A percentile compares a stretch with the other conserved stretches of the same genome.
Evolutionary conservation across 2,797 vertebrate species (phyloP).

Genomic region (Phrynocephalus guinanensis): DNA sequence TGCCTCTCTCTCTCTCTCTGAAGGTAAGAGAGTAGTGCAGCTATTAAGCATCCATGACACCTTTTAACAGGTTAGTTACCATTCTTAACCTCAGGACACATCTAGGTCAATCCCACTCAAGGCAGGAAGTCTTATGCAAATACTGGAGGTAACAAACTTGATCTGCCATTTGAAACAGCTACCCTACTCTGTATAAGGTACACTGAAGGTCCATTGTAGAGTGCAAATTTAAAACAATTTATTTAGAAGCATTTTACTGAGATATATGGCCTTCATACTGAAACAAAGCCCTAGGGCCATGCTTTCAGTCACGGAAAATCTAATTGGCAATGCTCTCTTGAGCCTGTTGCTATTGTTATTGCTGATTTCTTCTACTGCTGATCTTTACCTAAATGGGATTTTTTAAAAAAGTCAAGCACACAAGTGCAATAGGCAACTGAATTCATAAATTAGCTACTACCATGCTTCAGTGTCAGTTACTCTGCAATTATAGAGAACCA

Average conservation of each 20-base stretch:
- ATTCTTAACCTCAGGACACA: constrained; percentile 39
- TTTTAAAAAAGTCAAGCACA: background rate
- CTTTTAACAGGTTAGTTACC: constrained; percentile 19
- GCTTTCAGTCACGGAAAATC: background rate
- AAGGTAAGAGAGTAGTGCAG: constrained; percentile 17
- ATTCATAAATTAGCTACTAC: background rate
- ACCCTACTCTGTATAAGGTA: background rate
- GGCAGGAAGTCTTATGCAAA: background rate
- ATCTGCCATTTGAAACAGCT: constrained; percentile 2
- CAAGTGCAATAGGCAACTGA: background rate
- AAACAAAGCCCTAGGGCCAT: background rate
- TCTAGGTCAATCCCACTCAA: constrained; percentile 38
- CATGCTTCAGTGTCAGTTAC: background rate
- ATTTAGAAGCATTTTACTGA: too few relatives aligned
- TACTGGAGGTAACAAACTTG: background rate
- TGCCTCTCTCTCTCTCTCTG: constrained; percentile 70
- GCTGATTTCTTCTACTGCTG: constrained; percentile 72
- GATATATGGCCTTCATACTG: constrained; percentile 8
- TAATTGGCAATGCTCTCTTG: background rate
- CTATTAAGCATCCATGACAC: constrained; percentile 17
- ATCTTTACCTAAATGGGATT: background rate
- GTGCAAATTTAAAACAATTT: too few relatives aligned
- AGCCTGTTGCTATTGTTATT: background rate
- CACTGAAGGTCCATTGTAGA: background rate
- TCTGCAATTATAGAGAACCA: background rate